These are phyloP conservation scores for Oxycera nigricornis DNA, from an alignment of 2,888 invertebrate species.

Conservation along the genomic window DNA sequence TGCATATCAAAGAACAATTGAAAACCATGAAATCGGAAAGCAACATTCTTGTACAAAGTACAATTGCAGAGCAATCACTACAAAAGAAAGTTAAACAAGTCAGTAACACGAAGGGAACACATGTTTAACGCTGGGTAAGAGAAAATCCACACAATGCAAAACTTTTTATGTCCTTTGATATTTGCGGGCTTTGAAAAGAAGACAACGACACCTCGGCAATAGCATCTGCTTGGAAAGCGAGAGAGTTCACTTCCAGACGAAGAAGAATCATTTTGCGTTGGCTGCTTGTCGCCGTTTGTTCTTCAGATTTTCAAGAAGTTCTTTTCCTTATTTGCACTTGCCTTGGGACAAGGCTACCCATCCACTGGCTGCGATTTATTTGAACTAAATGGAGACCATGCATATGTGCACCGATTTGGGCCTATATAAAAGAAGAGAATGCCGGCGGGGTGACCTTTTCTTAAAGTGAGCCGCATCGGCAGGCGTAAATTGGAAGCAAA, in stretches of 20 bases:
- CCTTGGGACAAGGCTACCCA: slow-evolving; percentile 7
- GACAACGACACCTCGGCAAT: slow-evolving; percentile 27
- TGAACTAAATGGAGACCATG: not conserved
- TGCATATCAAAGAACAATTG: too few species aligned
- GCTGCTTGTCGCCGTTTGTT: slow-evolving; percentile 39
- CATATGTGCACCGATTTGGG: not conserved
- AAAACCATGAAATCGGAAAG: too few species aligned
- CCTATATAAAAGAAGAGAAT: not conserved
- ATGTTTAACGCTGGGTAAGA: slow-evolving; percentile 42
- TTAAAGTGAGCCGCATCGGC: slow-evolving; percentile 7
- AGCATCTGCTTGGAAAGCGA: slow-evolving; percentile 31
- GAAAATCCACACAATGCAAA: slow-evolving; percentile 40
- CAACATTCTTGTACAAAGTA: too few species aligned
- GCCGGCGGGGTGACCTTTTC: slow-evolving; percentile 21
- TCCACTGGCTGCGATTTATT: not conserved
- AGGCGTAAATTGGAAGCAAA: slow-evolving; percentile 46
- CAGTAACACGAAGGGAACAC: slow-evolving; percentile 42
- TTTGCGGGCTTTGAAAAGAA: slow-evolving; percentile 21
- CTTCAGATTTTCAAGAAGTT: slow-evolving; percentile 37
- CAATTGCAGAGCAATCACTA: slow-evolving; percentile 23
- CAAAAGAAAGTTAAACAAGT: slow-evolving; percentile 42
- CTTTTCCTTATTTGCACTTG: slow-evolving; percentile 42
- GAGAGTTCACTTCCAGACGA: slow-evolving; percentile 25
- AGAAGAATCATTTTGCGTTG: slow-evolving; percentile 40
- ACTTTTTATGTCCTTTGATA: slow-evolving; percentile 39